Evolutionary conservation across 2,113 vertebrate species (phyloP), one percentile per base, ranked within the genome.

Genomic region (Crotalus horridus): DNA sequence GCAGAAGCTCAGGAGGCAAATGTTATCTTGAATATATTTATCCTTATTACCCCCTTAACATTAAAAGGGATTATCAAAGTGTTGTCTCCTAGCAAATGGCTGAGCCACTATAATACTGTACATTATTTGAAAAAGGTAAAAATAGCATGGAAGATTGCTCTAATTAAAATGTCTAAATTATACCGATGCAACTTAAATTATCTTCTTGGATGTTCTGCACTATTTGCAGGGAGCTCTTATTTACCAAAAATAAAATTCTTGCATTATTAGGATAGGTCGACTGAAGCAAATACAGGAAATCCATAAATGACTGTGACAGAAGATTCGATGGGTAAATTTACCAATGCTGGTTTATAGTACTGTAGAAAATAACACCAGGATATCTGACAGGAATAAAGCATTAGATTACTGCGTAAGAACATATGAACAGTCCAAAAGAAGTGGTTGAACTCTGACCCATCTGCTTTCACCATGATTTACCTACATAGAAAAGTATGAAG

Each of bases 401-500:
- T 33, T 91, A 61, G 91, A 58, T n/a, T 43, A 61, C 59, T 51
- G 29, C 48, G 64, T 20, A 58, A 85, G 10, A 81, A 39, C 6
- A 39, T 7, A 81, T 21, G 33, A 39, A 81, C 33, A 81, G 6
- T 39, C 69, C 69, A 81, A 81, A 81, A 81, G 33, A 81, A 81
- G 39, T 81, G n/a, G 33, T 89, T 93, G 39, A 7, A 29, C 21
- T 94, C 90, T 58, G 33, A 85, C 85, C 88, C 87, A 96, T 21
- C 94, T 39, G 55, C 87, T 94, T 54, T 91, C 87, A 33, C 90
- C n/a, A 21, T 26, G 59, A 95, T 95, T 94, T 92, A 85, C 58
- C 20, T 33, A 56, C 23, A 89, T 43, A 91, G 5, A 90, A 91
- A 93, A 61, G 39, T 33, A 88, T 90, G 74, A 93, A 61, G 23